A percentile compares a stretch with the other conserved stretches of the same genome.
Evolutionary conservation across 1,140 invertebrate genomes (phyloP).

Genomic region (Drosophila parvula): DNA sequence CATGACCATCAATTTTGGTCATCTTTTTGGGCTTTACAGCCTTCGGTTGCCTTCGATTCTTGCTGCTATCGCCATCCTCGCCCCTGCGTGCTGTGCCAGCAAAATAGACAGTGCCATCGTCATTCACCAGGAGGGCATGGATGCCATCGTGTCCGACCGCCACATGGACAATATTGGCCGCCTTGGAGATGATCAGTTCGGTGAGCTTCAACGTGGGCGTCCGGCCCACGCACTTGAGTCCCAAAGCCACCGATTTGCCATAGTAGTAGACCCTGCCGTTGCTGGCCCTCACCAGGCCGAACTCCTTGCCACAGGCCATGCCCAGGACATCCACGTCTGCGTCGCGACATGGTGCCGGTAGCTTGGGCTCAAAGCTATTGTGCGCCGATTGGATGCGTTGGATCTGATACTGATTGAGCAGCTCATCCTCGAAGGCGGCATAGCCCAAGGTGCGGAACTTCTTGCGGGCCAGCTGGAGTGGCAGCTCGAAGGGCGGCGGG

Average conservation of each 20-base stretch:
- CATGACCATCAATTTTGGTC: slow-evolving; percentile 93
- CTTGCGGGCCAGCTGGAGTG: slow-evolving; percentile 91
- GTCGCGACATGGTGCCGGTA: slow-evolving; percentile 71
- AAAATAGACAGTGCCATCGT: slow-evolving; percentile 95
- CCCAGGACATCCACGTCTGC: slow-evolving; percentile 77
- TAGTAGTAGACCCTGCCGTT: slow-evolving; percentile 91
- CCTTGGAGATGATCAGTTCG: slow-evolving; percentile 90
- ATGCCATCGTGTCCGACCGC: slow-evolving; percentile 96
- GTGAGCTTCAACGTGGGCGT: slow-evolving; percentile 88
- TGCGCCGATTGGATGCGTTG: slow-evolving; percentile 81
- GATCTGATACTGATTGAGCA: slow-evolving; percentile 83
- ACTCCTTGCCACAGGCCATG: slow-evolving; percentile 91
- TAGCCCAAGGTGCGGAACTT: slow-evolving; percentile 91
- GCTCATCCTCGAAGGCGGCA: slow-evolving; percentile 89
- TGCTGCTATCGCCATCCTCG: slow-evolving; percentile 96
- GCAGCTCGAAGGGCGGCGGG: slow-evolving; percentile 87
- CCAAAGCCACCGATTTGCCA: slow-evolving; percentile 89
- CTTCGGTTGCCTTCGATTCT: slow-evolving; percentile 93
- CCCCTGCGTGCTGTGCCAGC: slow-evolving; percentile 95
- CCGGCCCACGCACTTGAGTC: slow-evolving; percentile 84
- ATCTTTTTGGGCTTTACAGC: slow-evolving; percentile 97
- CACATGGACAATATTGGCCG: slow-evolving; percentile 90
- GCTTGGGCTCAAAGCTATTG: slow-evolving; percentile 82
- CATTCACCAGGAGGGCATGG: slow-evolving; percentile 94
- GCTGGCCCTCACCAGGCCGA: slow-evolving; percentile 90